These are phyloP conservation scores for Norana najaformis DNA, from an alignment of 2,888 invertebrate genomes.

Conservation along the genomic window DNA sequence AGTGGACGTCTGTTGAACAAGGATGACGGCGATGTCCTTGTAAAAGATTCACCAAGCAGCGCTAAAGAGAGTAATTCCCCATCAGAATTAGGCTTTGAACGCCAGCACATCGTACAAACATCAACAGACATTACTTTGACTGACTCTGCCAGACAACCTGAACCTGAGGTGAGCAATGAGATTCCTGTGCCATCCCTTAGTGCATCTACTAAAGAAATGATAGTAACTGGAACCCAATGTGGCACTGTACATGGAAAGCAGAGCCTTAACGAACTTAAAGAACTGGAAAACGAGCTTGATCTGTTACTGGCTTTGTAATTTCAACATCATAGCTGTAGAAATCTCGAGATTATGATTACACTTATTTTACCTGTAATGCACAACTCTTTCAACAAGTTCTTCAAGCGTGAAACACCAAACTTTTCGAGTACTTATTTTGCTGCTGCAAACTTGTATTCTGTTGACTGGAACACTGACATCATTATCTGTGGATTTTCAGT, in stretches of 20 bases:
- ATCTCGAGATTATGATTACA: background rate
- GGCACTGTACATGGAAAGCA: background rate
- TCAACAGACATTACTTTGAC: background rate
- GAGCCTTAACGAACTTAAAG: too few relatives aligned
- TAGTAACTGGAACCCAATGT: background rate
- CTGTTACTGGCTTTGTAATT: constrained; percentile 1
- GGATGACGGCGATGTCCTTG: background rate
- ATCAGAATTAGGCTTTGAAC: background rate
- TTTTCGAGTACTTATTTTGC: background rate
- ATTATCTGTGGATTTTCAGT: background rate
- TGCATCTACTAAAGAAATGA: background rate
- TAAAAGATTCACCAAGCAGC: background rate
- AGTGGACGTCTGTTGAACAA: background rate
- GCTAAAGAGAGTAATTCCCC: background rate
- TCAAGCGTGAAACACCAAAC: background rate
- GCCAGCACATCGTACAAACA: background rate
- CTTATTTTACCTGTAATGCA: background rate
- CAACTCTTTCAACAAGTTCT: background rate
- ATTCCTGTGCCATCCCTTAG: background rate
- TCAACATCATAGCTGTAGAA: background rate
- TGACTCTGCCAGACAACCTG: background rate
- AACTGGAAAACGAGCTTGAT: constrained; percentile 17
- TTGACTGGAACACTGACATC: background rate
- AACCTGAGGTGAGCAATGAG: background rate
- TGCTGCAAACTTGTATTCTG: background rate